phyloP scores from a whole-genome alignment of 2,888 invertebrate species.

The Sialis fuliginosa region DNA sequence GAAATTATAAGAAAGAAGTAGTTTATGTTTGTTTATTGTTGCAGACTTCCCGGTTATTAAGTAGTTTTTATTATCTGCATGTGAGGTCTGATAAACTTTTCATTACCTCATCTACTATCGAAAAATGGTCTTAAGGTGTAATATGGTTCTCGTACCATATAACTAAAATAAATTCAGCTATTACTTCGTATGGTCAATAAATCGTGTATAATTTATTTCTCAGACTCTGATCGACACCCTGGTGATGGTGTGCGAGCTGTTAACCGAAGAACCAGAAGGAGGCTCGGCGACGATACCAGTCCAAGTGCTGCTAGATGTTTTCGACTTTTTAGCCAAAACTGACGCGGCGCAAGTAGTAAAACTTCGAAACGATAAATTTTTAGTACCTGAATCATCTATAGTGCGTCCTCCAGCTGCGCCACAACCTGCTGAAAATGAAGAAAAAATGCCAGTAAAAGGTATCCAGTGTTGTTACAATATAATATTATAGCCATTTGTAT shows the following conservation, averaged over 20 bases:
- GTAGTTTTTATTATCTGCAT: too few relatives aligned
- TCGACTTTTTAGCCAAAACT: constrained; percentile 34
- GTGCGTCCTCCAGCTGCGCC: not conserved
- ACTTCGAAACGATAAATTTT: constrained; percentile 14
- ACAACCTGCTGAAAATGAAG: not conserved
- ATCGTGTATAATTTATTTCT: too few relatives aligned
- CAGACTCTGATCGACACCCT: constrained; percentile 61
- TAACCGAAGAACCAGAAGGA: constrained; percentile 71
- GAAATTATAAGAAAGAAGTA: too few relatives aligned
- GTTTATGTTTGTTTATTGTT: too few relatives aligned
- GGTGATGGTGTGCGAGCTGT: constrained; percentile 61
- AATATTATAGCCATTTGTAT: not conserved
- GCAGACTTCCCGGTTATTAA: too few relatives aligned
- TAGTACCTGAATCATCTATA: not conserved
- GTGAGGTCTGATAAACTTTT: too few relatives aligned
- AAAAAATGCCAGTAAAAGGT: not conserved
- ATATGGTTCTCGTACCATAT: too few relatives aligned
- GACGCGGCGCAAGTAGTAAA: constrained; percentile 30
- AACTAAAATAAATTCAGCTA: too few relatives aligned
- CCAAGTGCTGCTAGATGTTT: constrained; percentile 40
- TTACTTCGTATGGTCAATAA: too few relatives aligned
- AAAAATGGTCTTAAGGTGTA: too few relatives aligned
- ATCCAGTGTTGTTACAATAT: not conserved
- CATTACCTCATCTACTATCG: too few relatives aligned
- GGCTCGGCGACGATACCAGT: constrained; percentile 58